Percentiles rank a stretch among this genome's conserved stretches.
Evolutionary conservation across 2,888 invertebrate genomes (phyloP).

Genomic region (Drosophila antonietae): DNA sequence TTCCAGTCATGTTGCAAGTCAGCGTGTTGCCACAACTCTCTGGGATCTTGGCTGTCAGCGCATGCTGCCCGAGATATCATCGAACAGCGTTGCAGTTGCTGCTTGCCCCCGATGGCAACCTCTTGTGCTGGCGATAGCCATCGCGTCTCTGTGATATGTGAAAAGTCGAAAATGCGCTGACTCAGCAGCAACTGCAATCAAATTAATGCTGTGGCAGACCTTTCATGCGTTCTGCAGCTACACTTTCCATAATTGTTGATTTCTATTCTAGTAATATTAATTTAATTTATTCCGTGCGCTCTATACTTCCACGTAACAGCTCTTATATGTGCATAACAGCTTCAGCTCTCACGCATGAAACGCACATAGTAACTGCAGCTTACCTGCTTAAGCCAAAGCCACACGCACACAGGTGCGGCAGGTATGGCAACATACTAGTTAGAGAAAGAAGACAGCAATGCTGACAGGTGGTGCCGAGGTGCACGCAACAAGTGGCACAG

Average conservation of each 20-base stretch:
- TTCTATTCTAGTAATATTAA: not conserved
- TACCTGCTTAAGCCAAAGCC: conserved; percentile 8
- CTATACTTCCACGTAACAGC: not conserved
- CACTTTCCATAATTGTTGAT: not conserved
- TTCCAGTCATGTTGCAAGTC: conserved; percentile 55
- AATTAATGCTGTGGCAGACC: not conserved
- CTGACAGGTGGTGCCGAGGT: not conserved
- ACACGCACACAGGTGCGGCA: not conserved
- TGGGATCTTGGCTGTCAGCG: conserved; percentile 69
- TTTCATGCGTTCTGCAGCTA: not conserved
- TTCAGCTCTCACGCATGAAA: not conserved
- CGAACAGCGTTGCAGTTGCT: conserved; percentile 61
- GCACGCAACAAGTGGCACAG: conserved; percentile 68
- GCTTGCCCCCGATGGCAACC: conserved; percentile 33
- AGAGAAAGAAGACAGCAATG: conserved; percentile 54
- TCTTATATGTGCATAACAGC: too few species aligned
- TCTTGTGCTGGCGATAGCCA: conserved; percentile 46
- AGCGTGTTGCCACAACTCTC: conserved; percentile 46
- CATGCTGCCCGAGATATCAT: conserved; percentile 74
- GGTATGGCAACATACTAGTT: conserved; percentile 48
- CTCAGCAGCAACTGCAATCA: conserved; percentile 64
- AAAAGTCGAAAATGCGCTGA: conserved; percentile 63
- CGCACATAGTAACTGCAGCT: not conserved
- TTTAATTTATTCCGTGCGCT: not conserved
- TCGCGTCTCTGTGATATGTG: conserved; percentile 57